Conservation (phyloP, 2,797 vertebrate genomes). For the Alauda arvensis region DNA sequence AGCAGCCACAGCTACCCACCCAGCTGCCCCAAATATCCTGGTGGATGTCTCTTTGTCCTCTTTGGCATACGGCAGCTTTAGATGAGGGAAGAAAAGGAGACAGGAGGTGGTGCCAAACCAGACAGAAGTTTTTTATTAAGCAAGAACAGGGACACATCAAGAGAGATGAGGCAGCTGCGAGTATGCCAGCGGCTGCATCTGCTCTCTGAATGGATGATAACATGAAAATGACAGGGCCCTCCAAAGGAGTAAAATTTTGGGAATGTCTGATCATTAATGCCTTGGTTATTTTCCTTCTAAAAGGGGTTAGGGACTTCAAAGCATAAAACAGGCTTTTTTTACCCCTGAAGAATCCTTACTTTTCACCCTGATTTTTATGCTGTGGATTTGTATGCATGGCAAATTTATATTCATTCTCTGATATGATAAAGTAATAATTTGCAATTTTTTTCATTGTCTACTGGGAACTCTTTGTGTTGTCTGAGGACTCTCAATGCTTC, state of each 20-base stretch:
- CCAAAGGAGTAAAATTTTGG: neutral
- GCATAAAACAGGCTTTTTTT: neutral
- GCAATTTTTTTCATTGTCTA: neutral
- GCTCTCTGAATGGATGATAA: conserved; percentile 14
- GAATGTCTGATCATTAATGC: neutral
- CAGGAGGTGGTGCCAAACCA: neutral
- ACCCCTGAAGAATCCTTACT: neutral
- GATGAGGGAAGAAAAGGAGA: conserved; percentile 7
- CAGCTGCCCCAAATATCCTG: neutral
- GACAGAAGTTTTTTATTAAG: conserved; percentile 30
- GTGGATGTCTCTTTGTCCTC: neutral
- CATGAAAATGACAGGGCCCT: conserved; percentile 14
- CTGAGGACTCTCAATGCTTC: neutral
- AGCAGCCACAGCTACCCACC: neutral
- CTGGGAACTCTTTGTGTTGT: neutral
- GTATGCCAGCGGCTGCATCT: conserved; percentile 27
- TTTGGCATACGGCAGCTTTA: neutral
- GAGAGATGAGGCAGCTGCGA: neutral
- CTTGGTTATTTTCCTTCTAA: neutral
- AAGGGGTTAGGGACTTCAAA: neutral
- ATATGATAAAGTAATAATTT: neutral
- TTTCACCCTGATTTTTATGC: neutral
- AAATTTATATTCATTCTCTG: neutral
- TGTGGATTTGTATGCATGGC: neutral
- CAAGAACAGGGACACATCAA: conserved; percentile 19